Evolutionary conservation across 2,113 vertebrate genomes (phyloP), one percentile per base, ranked within the genome.

Genomic region (Thalassarche chlororhynchos): DNA sequence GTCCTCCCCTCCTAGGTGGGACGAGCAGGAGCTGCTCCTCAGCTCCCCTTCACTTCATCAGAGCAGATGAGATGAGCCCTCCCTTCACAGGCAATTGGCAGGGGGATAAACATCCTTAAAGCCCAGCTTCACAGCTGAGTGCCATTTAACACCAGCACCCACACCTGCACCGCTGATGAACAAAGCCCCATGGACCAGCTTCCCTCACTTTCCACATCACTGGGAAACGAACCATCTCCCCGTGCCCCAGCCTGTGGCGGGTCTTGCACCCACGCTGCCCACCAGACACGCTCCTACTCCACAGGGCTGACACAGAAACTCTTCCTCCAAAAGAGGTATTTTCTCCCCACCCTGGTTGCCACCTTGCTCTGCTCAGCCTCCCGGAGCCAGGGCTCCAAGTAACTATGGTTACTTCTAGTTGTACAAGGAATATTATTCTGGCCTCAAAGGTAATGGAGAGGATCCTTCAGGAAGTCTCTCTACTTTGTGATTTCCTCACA

Each of bases 181-280:
- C 1, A 0, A 34, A 52, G 28, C 8, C 25, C 25, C n/a, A 2
- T 0, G 7, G 32, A 40, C 5, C 46, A 4, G 4, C 29, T 75
- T 28, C 40, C n/a, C n/a, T 5, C 34, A 6, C 28, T 8, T 17
- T 34, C 44, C 34, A 4, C 52, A 19, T 6, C 24, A 8, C 42
- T 3, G 57, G 42, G 62, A 38, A 36, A 44, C 0, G 0, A 17
- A 8, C 10, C 25, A 1, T 15, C 34, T 29, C 32, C 55, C 42
- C 49, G 2, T 7, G 10, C 5, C 34, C 38, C 44, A 18, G 31
- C 26, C 52, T 3, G 24, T 17, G 29, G 51, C 7, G 1, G 16
- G 7, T 51, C 49, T 47, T 9, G 28, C 18, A 10, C 23, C 23
- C 55, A 31, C 2, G 2, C 25, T 13, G 29, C 28, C 61, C 26